phyloP scores from a whole-genome alignment of 1,140 invertebrate species.

The Philotrypesis tridentata region DNA sequence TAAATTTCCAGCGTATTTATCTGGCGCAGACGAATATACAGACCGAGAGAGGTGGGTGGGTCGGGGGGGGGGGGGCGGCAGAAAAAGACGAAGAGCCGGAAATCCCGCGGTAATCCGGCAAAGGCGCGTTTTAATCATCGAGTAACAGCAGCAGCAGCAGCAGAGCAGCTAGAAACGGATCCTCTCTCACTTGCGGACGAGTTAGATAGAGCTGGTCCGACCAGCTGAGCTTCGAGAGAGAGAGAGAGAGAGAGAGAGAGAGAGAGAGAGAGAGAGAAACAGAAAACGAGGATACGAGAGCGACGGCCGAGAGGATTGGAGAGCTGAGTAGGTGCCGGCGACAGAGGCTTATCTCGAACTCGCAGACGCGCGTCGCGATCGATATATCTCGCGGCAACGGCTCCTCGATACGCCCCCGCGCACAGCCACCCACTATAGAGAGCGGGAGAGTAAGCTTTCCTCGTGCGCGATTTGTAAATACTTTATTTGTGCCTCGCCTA shows the following conservation, averaged over 20 bases:
- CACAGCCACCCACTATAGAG: too few species aligned
- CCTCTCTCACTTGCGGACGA: neutral
- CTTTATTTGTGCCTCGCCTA: neutral
- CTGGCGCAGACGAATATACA: neutral
- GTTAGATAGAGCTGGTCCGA: conserved; percentile 9
- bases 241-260: conserved; percentile 26
- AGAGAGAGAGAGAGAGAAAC: conserved; percentile 30
- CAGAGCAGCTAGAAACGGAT: neutral
- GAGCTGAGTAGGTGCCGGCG: conserved; percentile 43
- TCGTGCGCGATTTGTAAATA: neutral
- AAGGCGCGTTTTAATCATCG: conserved; percentile 38
- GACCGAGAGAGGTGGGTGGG: too few species aligned
- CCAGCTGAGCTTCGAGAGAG: neutral
- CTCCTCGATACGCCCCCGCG: conserved; percentile 57
- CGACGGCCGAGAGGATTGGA: conserved; percentile 13
- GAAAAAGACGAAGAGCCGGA: neutral
- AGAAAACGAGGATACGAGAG: conserved; percentile 47
- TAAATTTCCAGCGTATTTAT: neutral
- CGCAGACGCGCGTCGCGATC: conserved; percentile 72
- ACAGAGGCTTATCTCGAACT: conserved; percentile 69
- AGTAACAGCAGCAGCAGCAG: neutral
- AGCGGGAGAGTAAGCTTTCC: neutral
- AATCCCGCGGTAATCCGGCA: conserved; percentile 7
- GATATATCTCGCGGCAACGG: conserved; percentile 66
- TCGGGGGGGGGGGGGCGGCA: neutral